Evolutionary conservation across 2,888 invertebrate species (phyloP).

Genomic region (Troilus luridus): DNA sequence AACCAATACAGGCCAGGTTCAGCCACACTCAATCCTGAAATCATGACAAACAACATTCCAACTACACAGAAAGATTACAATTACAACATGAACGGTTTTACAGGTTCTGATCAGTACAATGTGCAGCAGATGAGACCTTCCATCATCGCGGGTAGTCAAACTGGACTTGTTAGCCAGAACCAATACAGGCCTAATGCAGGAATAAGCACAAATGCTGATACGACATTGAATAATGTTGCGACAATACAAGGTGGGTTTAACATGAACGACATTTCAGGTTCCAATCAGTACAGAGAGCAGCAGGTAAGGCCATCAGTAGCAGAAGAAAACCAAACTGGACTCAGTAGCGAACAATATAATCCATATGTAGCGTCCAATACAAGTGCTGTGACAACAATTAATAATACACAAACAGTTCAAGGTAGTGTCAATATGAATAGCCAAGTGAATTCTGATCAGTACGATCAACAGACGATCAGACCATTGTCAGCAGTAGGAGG

Average conservation of each 20-base stretch:
- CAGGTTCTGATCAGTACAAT: background rate
- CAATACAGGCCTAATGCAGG: background rate
- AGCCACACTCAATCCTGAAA: background rate
- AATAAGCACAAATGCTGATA: background rate
- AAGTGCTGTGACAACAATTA: background rate
- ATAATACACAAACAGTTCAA: too few relatives aligned
- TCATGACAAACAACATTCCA: background rate
- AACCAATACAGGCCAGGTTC: background rate
- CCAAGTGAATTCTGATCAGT: background rate
- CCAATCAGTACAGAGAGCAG: background rate
- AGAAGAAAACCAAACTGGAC: background rate
- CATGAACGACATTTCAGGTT: background rate
- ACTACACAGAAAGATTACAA: background rate
- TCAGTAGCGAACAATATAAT: background rate
- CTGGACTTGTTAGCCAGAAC: background rate
- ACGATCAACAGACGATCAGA: background rate
- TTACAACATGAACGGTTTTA: background rate
- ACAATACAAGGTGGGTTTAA: background rate
- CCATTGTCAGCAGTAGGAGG: background rate
- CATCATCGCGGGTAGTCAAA: background rate
- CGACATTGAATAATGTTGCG: background rate
- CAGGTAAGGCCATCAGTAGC: background rate
- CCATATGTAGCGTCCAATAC: background rate
- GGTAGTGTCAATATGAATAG: too few relatives aligned
- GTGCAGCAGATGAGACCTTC: background rate